Evolutionary conservation across 2,113 vertebrate species (phyloP).

Genomic region (Hassar affinis): DNA sequence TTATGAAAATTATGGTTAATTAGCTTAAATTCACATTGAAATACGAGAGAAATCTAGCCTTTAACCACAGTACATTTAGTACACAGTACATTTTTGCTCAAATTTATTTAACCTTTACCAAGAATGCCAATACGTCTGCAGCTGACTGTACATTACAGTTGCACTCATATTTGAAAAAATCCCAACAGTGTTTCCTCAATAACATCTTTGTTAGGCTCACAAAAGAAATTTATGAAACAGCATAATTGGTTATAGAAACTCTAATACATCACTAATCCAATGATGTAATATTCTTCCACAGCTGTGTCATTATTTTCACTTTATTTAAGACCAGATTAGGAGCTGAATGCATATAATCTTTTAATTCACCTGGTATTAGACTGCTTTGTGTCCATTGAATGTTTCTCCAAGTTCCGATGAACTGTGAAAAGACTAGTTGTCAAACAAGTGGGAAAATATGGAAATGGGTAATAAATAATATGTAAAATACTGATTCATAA

Average conservation of each 20-base stretch:
- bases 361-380: not conserved
- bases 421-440: not conserved
- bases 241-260: not conserved
- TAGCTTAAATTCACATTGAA: not conserved
- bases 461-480: not conserved
- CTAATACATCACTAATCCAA: not conserved
- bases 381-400: not conserved
- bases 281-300: not conserved
- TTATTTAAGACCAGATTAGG: not conserved
- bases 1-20: not conserved
- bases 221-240: not conserved
- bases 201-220: not conserved
- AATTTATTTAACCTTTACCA: not conserved
- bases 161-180: not conserved
- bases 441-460: not conserved
- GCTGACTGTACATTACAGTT: not conserved
- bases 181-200: not conserved
- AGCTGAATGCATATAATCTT: not conserved
- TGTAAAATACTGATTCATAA: not conserved
- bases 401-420: not conserved
- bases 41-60: not conserved
- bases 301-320: not conserved
- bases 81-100: not conserved
- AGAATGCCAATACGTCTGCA: not conserved
- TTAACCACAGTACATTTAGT: not conserved